Percentiles rank a stretch among this genome's conserved stretches.
These are phyloP conservation scores for Agrochola lota DNA, from an alignment of 2,888 invertebrate species.

Conservation along the genomic window DNA sequence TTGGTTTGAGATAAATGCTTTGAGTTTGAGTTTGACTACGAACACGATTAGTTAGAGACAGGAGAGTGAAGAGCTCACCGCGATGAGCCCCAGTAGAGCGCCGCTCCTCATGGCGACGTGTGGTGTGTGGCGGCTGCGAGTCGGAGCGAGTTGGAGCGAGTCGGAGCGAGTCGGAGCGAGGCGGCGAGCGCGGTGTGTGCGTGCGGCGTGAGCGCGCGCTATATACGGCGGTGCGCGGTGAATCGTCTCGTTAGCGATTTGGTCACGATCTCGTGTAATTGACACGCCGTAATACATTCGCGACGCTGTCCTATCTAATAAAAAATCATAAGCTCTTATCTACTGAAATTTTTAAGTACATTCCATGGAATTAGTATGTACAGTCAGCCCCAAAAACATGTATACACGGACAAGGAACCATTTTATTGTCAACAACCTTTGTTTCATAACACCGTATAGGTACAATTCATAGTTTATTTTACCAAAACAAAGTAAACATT, in stretches of 20 bases:
- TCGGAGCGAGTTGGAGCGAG: not conserved
- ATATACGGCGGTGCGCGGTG: slow-evolving; percentile 26
- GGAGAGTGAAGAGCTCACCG: slow-evolving; percentile 39
- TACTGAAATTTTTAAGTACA: not conserved
- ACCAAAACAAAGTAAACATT: too few relatives aligned
- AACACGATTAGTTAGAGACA: not conserved
- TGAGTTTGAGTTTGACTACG: not conserved
- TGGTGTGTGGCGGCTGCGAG: not conserved
- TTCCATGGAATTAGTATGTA: too few relatives aligned
- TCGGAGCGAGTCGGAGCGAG: not conserved
- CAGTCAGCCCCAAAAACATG: too few relatives aligned
- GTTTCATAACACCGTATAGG: too few relatives aligned
- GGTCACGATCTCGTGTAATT: slow-evolving; percentile 19
- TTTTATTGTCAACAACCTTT: too few relatives aligned
- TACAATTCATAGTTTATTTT: too few relatives aligned
- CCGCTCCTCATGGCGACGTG: slow-evolving; percentile 19
- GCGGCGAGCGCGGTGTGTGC: not conserved
- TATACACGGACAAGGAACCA: too few relatives aligned
- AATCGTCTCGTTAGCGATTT: slow-evolving; percentile 32
- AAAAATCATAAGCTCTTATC: not conserved
- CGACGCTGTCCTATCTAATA: slow-evolving; percentile 13
- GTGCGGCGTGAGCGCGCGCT: not conserved
- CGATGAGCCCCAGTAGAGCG: slow-evolving; percentile 35
- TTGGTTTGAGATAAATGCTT: not conserved
- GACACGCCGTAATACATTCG: slow-evolving; percentile 40